phyloP scores from a whole-genome alignment of 2,113 vertebrate species.

The Myodes glareolus region DNA sequence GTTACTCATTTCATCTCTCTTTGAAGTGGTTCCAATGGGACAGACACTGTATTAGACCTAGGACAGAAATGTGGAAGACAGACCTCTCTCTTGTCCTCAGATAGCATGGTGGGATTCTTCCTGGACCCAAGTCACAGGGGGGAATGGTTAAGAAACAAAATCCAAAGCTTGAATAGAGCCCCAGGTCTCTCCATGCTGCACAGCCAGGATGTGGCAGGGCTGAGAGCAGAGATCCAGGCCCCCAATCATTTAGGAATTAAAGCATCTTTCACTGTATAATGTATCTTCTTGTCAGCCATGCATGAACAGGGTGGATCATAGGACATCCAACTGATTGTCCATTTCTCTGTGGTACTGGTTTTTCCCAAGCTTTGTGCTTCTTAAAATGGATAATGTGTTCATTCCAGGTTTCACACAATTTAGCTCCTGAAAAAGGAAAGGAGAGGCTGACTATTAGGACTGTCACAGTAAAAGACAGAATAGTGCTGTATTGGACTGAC shows the following conservation, averaged over 20 bases:
- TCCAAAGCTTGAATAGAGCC: not conserved
- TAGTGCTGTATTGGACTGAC: not conserved
- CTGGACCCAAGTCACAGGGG: not conserved
- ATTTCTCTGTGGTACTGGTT: not conserved
- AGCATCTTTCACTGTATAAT: no score
- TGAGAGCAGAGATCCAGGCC: not conserved
- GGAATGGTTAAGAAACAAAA: accelerated
- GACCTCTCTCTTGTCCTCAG: not conserved
- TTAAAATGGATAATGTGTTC: not conserved
- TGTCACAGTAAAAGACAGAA: not conserved
- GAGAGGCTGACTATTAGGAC: not conserved
- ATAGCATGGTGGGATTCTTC: no score
- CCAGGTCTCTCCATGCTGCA: no score
- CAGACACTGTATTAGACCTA: not conserved
- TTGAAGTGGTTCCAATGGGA: not conserved
- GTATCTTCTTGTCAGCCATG: not conserved
- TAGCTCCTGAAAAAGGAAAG: no score
- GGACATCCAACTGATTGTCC: accelerated
- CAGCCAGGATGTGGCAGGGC: not conserved
- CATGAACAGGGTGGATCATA: not conserved
- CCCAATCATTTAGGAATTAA: not conserved
- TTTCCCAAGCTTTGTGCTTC: not conserved
- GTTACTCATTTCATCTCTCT: not conserved
- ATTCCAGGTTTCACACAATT: not conserved
- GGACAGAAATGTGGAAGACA: not conserved